phyloP scores from a whole-genome alignment of 2,113 vertebrate genomes.

The Carlito syrichta region DNA sequence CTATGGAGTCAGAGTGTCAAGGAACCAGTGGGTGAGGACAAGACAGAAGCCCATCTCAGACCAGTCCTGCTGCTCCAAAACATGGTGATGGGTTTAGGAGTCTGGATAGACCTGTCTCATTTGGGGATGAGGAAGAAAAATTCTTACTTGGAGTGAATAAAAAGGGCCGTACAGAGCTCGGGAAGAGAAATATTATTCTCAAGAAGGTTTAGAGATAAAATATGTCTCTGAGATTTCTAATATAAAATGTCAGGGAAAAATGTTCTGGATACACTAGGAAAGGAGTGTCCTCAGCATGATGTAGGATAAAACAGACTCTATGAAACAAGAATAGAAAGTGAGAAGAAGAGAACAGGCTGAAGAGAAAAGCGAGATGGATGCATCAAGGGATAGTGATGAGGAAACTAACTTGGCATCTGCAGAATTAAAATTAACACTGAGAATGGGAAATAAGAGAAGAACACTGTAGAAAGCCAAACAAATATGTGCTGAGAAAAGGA shows the following conservation, averaged over 20 bases:
- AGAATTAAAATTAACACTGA: neutral
- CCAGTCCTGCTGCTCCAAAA: neutral
- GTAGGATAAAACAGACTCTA: neutral
- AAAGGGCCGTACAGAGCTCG: neutral
- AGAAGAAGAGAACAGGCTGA: neutral
- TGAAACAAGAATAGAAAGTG: neutral
- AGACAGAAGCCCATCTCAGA: neutral
- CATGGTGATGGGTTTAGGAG: neutral
- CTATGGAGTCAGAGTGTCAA: neutral
- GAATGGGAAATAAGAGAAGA: neutral
- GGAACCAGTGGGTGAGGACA: neutral
- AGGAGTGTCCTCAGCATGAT: neutral
- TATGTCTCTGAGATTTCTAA: neutral
- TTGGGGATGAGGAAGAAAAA: neutral
- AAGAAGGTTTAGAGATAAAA: neutral
- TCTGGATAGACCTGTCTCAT: neutral
- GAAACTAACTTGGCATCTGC: neutral
- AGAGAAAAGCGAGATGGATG: neutral
- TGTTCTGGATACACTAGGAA: neutral
- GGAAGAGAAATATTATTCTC: neutral
- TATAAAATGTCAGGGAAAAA: neutral
- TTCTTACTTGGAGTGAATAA: neutral
- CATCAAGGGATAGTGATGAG: neutral
- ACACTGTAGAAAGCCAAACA: neutral
- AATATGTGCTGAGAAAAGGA: neutral